These are phyloP conservation scores for Hypanus sabinus DNA, from an alignment of 2,113 vertebrate species.

Conservation along the genomic window DNA sequence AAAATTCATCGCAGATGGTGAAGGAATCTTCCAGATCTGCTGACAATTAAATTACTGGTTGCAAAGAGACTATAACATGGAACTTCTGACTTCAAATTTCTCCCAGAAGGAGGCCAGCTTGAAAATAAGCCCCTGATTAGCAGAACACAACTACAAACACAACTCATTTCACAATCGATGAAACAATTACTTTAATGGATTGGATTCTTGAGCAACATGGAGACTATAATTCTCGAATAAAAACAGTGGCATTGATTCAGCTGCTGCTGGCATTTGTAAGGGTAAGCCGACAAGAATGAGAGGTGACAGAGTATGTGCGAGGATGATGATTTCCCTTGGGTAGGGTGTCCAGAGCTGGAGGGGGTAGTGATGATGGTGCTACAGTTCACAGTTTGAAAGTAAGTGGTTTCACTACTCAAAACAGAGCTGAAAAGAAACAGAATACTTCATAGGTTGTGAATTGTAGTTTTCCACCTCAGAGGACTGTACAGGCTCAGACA, in stretches of 20 bases:
- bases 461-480: no score
- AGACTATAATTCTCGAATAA: not conserved
- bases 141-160: not conserved
- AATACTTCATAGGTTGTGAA: no score
- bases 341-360: no score
- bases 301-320: no score
- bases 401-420: no score
- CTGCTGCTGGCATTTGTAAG: not conserved
- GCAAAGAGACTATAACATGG: not conserved
- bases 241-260: not conserved
- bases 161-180: slow-evolving; percentile 20
- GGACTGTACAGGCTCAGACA: no score
- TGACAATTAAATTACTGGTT: slow-evolving; percentile 23
- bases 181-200: slow-evolving; percentile 29
- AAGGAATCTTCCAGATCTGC: not conserved
- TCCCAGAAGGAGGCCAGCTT: not conserved
- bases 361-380: no score
- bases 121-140: not conserved
- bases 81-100: not conserved
- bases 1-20: not conserved
- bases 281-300: no score
- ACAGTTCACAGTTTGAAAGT: no score
- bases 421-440: no score
- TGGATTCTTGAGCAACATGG: not conserved
- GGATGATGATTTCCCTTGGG: no score